Base-by-base conservation (phyloP, 2,888 invertebrate genomes). In the Drosophila helvetica region DNA sequence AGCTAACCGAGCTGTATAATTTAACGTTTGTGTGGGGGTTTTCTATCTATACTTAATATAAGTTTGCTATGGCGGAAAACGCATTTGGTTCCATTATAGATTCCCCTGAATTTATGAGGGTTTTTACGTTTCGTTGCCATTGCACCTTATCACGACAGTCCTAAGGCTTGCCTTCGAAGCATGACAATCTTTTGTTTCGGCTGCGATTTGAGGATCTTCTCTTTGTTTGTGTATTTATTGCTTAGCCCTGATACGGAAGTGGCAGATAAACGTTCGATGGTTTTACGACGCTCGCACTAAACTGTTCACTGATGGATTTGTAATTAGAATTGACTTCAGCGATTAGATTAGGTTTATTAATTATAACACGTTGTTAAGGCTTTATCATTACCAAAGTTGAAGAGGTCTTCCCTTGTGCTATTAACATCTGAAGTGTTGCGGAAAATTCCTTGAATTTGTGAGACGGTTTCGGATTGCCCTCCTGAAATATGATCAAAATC, bases 251-350 rank as follows among this genome's bases (percentile, higher is more conserved):
- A 19, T 66, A 66, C 25, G 61, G 18, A 56, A 51, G 60, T 93
- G 65, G n/a, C 33, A 70, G 75, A 86, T 68, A 52, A 27, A 42
- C 46, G 43, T 30, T 70, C 27, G 19, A 74, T 64, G 66, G 64
- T 60, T 72, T 83, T 80, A 86, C 54, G 85, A 67, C 72, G 58
- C 64, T 59, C 42, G 56, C 65, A 57, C 68, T 52, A 86, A 88
- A 83, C 77, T 55, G 70, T 45, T 62, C 45, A 5, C 57, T 88
- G 72, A 77, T 80, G 80, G 66, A 48, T 73, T 86, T 77, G 70
- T 77, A 87, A 81, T 86, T 70, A 69, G 70, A 77, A 57, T 47
- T 58, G 19, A 17, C 30, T 22, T 50, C 45, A 50, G 33, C 42
- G 78, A 73, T 82, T 79, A 82, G 79, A 81, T 82, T 78, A 18